Conservation (phyloP, 2,888 invertebrate species). For the Dromius quadrimaculatus region DNA sequence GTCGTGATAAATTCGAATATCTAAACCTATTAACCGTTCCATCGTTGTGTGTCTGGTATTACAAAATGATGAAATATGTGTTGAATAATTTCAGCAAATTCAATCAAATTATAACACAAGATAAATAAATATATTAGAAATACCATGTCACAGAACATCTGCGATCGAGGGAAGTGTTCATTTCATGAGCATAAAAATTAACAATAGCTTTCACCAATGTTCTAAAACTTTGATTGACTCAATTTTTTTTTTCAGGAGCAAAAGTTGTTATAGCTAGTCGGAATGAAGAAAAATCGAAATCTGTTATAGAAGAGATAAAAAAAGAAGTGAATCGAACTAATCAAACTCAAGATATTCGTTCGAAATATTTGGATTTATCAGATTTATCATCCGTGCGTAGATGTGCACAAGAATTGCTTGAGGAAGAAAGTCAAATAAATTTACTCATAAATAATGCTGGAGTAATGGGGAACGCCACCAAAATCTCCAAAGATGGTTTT, state of each 20-base stretch:
- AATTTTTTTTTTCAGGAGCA: conserved; percentile 68
- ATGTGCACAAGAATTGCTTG: conserved; percentile 56
- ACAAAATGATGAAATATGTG: too few species aligned
- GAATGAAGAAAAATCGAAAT: conserved; percentile 61
- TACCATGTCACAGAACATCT: too few species aligned
- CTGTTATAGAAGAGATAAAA: conserved; percentile 54
- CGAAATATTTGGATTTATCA: conserved; percentile 25
- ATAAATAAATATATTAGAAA: too few species aligned
- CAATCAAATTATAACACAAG: too few species aligned
- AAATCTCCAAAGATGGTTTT: conserved; percentile 72
- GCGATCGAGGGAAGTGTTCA: too few species aligned
- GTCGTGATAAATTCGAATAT: too few species aligned
- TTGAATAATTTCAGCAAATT: too few species aligned
- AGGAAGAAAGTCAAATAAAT: conserved; percentile 69
- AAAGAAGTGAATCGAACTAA: conserved; percentile 5
- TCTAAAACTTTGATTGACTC: too few species aligned
- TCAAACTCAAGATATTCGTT: conserved; percentile 5
- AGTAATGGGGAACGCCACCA: conserved; percentile 73
- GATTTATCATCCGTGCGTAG: conserved; percentile 28
- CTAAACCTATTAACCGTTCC: too few species aligned
- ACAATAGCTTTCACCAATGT: too few species aligned
- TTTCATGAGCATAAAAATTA: too few species aligned
- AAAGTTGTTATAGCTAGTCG: conserved; percentile 72
- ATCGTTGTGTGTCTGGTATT: too few species aligned
- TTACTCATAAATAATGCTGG: conserved; percentile 78